Conservation (phyloP, 2,888 invertebrate genomes). For the Charanyca ferruginea region DNA sequence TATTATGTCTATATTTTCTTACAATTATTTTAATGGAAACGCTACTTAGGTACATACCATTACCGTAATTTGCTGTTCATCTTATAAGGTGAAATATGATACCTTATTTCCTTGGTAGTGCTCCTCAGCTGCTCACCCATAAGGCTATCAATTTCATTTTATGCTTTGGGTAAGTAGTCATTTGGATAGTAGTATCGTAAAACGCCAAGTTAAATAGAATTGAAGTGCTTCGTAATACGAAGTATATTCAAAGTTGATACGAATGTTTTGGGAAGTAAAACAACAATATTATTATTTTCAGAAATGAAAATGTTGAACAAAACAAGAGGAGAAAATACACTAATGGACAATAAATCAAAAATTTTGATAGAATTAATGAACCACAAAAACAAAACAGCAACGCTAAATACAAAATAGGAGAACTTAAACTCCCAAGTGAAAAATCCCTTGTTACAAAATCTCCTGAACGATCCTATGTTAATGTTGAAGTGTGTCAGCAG, state of each 20-base stretch:
- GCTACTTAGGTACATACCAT: neutral
- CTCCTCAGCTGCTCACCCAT: constrained; percentile 30
- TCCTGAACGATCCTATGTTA: constrained; percentile 42
- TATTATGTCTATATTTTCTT: neutral
- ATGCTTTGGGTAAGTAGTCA: constrained; percentile 14
- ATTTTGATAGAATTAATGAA: neutral
- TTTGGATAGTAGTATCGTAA: constrained; percentile 23
- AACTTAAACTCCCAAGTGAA: constrained; percentile 17
- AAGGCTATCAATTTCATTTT: constrained; percentile 47
- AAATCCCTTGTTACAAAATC: constrained; percentile 28
- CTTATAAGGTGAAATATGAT: constrained; percentile 14
- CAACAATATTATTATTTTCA: neutral
- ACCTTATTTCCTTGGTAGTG: constrained; percentile 6
- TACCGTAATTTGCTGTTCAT: constrained; percentile 16
- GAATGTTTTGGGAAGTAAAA: no score
- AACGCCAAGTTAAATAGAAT: neutral
- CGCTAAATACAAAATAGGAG: constrained; percentile 10
- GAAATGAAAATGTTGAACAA: neutral
- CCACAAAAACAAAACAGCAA: neutral
- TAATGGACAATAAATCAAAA: neutral
- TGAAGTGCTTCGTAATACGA: neutral
- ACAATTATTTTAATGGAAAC: neutral
- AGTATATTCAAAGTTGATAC: neutral
- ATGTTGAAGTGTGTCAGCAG: constrained; percentile 54
- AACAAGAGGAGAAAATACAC: neutral